Evolutionary conservation across 2,888 invertebrate genomes (phyloP).

Genomic region (Mimachlamys varia): DNA sequence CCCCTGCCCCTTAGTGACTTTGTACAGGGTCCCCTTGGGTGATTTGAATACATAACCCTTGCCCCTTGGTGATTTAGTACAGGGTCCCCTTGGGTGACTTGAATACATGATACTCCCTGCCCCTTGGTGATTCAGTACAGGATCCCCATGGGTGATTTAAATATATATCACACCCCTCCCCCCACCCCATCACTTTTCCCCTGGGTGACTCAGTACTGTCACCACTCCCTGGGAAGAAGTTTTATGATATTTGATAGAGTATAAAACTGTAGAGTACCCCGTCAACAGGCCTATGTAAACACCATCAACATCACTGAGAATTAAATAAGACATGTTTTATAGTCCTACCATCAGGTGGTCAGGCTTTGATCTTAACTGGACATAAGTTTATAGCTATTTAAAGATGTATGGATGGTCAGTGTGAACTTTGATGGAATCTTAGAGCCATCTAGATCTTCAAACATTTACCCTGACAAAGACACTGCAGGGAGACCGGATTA

Average conservation of each 20-base stretch:
- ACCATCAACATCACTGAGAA: neutral
- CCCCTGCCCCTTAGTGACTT: no score
- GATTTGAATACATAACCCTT: no score
- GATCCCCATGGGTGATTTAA: no score
- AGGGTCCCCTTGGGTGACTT: no score
- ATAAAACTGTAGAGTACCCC: neutral
- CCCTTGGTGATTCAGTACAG: no score
- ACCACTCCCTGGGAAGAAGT: neutral
- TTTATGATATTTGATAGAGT: slow-evolving; percentile 18
- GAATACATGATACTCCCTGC: no score
- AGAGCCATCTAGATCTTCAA: neutral
- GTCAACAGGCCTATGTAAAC: slow-evolving; percentile 31
- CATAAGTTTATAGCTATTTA: slow-evolving; percentile 20
- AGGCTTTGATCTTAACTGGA: slow-evolving; percentile 23
- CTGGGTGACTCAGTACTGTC: neutral
- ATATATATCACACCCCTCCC: no score
- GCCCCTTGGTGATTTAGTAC: no score
- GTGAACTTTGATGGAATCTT: neutral
- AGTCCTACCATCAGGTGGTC: slow-evolving; percentile 8
- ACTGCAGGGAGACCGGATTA: neutral
- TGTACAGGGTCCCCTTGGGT: no score
- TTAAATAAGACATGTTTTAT: slow-evolving; percentile 24
- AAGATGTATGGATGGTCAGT: neutral
- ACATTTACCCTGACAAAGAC: neutral
- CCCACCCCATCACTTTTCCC: no score